Evolutionary conservation across 2,888 invertebrate species (phyloP).

Genomic region (Crematogaster levior): DNA sequence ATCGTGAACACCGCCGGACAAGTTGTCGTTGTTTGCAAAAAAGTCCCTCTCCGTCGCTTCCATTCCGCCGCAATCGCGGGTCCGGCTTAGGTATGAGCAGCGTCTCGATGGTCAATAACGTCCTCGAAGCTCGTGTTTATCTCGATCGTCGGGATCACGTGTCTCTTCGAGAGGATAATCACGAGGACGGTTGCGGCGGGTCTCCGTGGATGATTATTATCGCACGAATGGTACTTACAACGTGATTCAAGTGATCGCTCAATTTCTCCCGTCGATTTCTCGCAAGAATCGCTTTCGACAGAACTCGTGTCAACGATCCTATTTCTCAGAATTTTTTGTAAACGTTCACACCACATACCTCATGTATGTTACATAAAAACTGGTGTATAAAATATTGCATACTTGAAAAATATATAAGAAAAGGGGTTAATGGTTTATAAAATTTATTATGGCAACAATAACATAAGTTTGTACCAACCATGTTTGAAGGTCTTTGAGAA

Average conservation of each 20-base stretch:
- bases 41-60: constrained; percentile 59
- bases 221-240: constrained; percentile 49
- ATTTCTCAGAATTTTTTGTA: constrained; percentile 2
- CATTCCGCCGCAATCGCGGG: constrained; percentile 46
- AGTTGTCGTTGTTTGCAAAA: constrained; percentile 76
- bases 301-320: not conserved
- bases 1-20: constrained; percentile 82
- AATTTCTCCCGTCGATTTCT: constrained; percentile 46
- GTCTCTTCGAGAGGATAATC: constrained; percentile 51
- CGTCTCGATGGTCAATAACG: constrained; percentile 50
- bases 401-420: not conserved
- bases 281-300: constrained; percentile 23
- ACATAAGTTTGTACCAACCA: not conserved
- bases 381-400: not conserved
- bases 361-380: not conserved
- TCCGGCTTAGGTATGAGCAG: constrained; percentile 46
- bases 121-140: constrained; percentile 39
- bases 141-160: constrained; percentile 56
- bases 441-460: not conserved
- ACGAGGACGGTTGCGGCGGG: constrained; percentile 47
- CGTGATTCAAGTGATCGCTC: constrained; percentile 51
- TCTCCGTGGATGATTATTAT: constrained; percentile 52
- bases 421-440: not conserved
- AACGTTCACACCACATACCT: not conserved
- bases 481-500: not conserved